Percentiles rank a stretch among this genome's conserved stretches.
These are phyloP conservation scores for Lepidochrysops patricia DNA, from an alignment of 2,888 invertebrate species.

Conservation along the genomic window DNA sequence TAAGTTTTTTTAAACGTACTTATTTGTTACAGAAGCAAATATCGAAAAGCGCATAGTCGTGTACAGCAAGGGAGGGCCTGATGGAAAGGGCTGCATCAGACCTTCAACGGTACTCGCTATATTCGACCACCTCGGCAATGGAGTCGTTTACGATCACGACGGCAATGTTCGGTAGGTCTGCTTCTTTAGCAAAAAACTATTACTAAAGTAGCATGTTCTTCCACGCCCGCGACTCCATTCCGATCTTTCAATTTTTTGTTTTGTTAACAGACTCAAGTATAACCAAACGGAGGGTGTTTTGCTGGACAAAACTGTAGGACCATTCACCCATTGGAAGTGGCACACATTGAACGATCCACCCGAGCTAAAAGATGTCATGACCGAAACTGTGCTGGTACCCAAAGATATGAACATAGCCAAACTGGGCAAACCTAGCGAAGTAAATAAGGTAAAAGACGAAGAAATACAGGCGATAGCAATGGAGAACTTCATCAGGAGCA, in stretches of 20 bases:
- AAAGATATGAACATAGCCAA: slow-evolving; percentile 54
- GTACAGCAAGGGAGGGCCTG: slow-evolving; percentile 55
- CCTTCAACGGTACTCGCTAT: slow-evolving; percentile 54
- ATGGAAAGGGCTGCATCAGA: slow-evolving; percentile 46
- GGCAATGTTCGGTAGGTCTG: slow-evolving; percentile 54
- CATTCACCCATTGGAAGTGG: slow-evolving; percentile 64
- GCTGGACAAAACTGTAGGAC: slow-evolving; percentile 53
- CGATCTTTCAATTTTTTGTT: too few species aligned
- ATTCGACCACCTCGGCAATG: slow-evolving; percentile 61
- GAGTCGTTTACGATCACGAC: slow-evolving; percentile 57
- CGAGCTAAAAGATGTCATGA: slow-evolving; percentile 62
- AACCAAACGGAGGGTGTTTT: slow-evolving; percentile 67
- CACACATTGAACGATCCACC: slow-evolving; percentile 64
- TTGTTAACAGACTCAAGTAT: slow-evolving; percentile 49
- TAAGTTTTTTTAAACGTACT: too few species aligned
- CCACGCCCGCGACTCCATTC: too few species aligned
- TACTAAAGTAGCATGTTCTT: too few species aligned
- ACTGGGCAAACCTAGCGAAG: slow-evolving; percentile 34
- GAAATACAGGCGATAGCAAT: slow-evolving; percentile 64
- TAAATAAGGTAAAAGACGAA: slow-evolving; percentile 42
- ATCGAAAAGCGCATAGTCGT: slow-evolving; percentile 57
- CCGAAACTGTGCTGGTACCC: slow-evolving; percentile 53
- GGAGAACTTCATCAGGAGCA: slow-evolving; percentile 58
- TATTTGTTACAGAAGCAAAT: slow-evolving; percentile 42
- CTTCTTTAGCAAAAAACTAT: neutral